phyloP scores from a whole-genome alignment of 2,888 invertebrate genomes.

The Saturnia japonica region DNA sequence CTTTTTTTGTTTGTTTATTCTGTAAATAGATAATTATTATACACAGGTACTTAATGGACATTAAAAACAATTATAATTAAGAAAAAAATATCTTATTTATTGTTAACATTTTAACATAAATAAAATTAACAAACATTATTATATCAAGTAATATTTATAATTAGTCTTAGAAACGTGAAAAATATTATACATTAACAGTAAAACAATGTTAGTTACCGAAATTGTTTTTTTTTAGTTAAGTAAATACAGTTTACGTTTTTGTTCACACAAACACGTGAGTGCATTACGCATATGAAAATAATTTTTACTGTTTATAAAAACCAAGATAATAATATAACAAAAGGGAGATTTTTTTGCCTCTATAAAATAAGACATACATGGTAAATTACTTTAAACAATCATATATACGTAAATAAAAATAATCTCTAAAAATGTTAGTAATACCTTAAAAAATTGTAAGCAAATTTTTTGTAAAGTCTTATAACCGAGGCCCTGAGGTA shows the following conservation, averaged over 20 bases:
- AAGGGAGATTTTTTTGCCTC: neutral
- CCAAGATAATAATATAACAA: no score
- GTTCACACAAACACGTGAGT: no score
- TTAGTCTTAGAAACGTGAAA: neutral
- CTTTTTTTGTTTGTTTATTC: constrained; percentile 47
- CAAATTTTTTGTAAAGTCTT: neutral
- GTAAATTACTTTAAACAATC: neutral
- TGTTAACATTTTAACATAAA: constrained; percentile 3
- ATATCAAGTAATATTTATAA: neutral
- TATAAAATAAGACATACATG: neutral
- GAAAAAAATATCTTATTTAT: constrained; percentile 10
- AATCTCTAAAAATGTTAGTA: neutral
- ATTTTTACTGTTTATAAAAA: neutral
- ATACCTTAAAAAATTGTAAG: neutral
- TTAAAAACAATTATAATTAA: constrained; percentile 9
- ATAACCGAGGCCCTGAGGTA: neutral
- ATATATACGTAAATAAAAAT: neutral
- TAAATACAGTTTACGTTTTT: no score
- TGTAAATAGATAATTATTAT: constrained; percentile 33
- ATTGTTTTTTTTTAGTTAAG: neutral
- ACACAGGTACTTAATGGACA: constrained; percentile 16
- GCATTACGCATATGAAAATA: no score
- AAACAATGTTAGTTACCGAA: neutral
- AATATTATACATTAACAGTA: neutral
- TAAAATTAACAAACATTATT: neutral